Evolutionary conservation across 1,140 invertebrate species (phyloP).

Genomic region (Dolichoris vasculosae): DNA sequence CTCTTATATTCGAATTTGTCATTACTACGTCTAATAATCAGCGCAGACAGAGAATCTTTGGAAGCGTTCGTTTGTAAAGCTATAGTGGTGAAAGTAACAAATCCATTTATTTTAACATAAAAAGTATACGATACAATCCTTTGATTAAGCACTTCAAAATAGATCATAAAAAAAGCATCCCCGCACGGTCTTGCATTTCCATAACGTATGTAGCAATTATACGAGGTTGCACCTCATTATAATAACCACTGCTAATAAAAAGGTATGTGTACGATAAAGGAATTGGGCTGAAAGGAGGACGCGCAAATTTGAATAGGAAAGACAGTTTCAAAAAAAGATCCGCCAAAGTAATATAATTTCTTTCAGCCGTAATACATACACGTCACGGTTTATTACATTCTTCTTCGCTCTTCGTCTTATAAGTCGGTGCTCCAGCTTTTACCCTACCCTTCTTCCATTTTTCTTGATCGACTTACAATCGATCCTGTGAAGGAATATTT

Average conservation of each 20-base stretch:
- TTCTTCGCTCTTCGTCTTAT: slow-evolving; percentile 49
- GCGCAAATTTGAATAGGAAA: not conserved
- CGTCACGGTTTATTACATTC: slow-evolving; percentile 67
- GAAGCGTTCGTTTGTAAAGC: not conserved
- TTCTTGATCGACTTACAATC: too few relatives aligned
- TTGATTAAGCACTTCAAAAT: not conserved
- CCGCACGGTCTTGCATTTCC: not conserved
- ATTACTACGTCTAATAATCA: too few relatives aligned
- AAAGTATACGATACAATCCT: not conserved
- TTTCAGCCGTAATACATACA: slow-evolving; percentile 53
- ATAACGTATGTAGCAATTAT: slow-evolving; percentile 54
- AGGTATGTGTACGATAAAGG: slow-evolving; percentile 48
- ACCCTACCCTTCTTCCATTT: too few relatives aligned
- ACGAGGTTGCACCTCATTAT: slow-evolving; percentile 38
- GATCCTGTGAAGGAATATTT: too few relatives aligned
- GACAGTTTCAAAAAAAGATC: slow-evolving; percentile 49
- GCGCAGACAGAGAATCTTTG: not conserved
- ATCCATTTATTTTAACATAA: not conserved
- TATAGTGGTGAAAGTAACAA: not conserved
- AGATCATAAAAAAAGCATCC: not conserved
- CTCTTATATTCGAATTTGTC: not conserved
- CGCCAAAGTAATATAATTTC: slow-evolving; percentile 62
- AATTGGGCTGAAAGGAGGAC: not conserved
- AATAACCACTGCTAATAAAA: slow-evolving; percentile 48
- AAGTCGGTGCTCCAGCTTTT: too few relatives aligned